phyloP scores from a whole-genome alignment of 1,140 invertebrate genomes.

The Ceratina japonica region DNA sequence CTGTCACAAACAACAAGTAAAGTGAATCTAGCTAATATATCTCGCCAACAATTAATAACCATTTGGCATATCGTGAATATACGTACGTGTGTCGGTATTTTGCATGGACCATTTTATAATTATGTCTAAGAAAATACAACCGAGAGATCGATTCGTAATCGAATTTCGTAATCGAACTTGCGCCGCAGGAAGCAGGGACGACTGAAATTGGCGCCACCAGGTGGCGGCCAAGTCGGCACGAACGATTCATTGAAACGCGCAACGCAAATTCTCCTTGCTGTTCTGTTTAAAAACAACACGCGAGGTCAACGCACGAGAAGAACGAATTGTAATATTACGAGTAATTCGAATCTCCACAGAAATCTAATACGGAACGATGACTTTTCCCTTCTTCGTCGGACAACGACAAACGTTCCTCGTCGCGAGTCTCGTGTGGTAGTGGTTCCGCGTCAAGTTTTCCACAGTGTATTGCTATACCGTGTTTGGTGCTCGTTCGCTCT shows the following conservation, averaged over 20 bases:
- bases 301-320: conserved; percentile 15
- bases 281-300: conserved; percentile 2
- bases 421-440: background rate
- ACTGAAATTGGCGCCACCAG: background rate
- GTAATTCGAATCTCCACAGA: background rate
- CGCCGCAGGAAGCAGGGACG: background rate
- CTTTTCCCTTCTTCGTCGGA: background rate
- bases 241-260: background rate
- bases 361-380: conserved; percentile 1
- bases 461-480: background rate
- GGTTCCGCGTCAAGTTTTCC: background rate
- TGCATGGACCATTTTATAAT: too few relatives aligned
- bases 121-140: too few relatives aligned
- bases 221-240: conserved; percentile 2
- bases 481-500: background rate
- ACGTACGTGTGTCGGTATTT: too few relatives aligned
- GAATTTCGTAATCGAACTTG: conserved; percentile 9
- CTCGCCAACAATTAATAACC: background rate
- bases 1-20: background rate
- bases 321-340: background rate
- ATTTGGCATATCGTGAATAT: too few relatives aligned
- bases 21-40: too few relatives aligned
- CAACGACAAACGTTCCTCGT: background rate
- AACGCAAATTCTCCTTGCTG: background rate
- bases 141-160: background rate